These are phyloP conservation scores for Scaptomyza reducta DNA, from an alignment of 2,888 invertebrate genomes.

Conservation along the genomic window DNA sequence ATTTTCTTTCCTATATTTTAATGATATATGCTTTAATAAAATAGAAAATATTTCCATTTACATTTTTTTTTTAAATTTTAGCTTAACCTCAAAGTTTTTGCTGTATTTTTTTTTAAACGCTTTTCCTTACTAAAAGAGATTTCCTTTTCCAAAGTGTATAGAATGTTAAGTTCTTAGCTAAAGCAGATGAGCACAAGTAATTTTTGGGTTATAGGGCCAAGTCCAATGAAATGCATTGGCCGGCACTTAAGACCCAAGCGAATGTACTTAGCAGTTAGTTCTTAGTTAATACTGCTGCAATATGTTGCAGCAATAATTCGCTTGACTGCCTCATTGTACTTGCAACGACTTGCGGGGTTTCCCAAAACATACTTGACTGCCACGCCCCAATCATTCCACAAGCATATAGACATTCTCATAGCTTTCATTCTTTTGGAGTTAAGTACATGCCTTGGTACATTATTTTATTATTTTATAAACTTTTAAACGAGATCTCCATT, in stretches of 20 bases:
- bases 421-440: slow-evolving; percentile 13
- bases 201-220: slow-evolving; percentile 64
- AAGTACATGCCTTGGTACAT: slow-evolving; percentile 4
- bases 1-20: too few relatives aligned
- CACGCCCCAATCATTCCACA: too few relatives aligned
- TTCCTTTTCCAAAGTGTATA: neutral
- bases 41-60: too few relatives aligned
- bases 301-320: slow-evolving; percentile 65
- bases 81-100: neutral
- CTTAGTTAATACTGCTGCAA: slow-evolving; percentile 50
- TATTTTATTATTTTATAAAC: too few relatives aligned
- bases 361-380: slow-evolving; percentile 13
- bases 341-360: slow-evolving; percentile 60
- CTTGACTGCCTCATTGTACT: slow-evolving; percentile 47
- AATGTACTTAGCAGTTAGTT: slow-evolving; percentile 26
- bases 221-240: slow-evolving; percentile 54
- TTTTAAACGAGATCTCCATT: slow-evolving; percentile 19
- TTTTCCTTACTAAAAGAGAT: too few relatives aligned
- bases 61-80: neutral
- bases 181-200: slow-evolving; percentile 8
- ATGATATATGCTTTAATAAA: too few relatives aligned
- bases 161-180: neutral
- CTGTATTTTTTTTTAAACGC: neutral
- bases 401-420: neutral
- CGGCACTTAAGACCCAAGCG: slow-evolving; percentile 53